Evolutionary conservation across 2,797 vertebrate genomes (phyloP).

Genomic region (Allobates femoralis): DNA sequence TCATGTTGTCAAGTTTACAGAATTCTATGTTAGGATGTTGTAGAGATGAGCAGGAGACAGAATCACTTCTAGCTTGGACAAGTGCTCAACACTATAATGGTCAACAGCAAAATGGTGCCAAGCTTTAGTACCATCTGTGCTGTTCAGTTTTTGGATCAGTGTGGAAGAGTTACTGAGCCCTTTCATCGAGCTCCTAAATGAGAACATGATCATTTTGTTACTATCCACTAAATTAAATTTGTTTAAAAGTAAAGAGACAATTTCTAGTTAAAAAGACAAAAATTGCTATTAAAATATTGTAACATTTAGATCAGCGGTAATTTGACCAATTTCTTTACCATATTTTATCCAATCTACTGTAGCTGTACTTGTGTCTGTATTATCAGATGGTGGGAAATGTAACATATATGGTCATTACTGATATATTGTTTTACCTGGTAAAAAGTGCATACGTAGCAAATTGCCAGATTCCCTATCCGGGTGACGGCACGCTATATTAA

Average conservation of each 20-base stretch:
- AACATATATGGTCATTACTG: not conserved
- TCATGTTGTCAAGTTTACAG: constrained; percentile 38
- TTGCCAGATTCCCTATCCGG: not conserved
- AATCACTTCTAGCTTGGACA: constrained; percentile 42
- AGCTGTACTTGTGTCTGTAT: no score
- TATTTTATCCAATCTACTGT: not conserved
- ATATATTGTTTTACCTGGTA: not conserved
- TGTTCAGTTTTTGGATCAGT: constrained; percentile 51
- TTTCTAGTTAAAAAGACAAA: constrained; percentile 6
- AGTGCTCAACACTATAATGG: constrained; percentile 54
- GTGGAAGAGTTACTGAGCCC: constrained; percentile 40
- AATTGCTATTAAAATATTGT: not conserved
- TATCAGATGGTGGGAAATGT: not conserved
- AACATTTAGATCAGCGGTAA: not conserved
- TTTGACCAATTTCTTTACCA: no score
- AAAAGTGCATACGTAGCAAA: not conserved
- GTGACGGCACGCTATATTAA: not conserved
- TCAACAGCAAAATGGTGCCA: constrained; percentile 55
- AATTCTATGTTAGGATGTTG: constrained; percentile 18
- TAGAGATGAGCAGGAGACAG: constrained; percentile 7
- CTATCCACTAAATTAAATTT: constrained; percentile 28
- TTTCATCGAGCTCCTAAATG: constrained; percentile 44
- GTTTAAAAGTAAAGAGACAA: not conserved
- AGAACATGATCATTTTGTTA: constrained; percentile 38
- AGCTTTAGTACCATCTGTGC: constrained; percentile 57